Conservation (phyloP, 2,113 vertebrate species). For the Picathartes gymnocephalus region DNA sequence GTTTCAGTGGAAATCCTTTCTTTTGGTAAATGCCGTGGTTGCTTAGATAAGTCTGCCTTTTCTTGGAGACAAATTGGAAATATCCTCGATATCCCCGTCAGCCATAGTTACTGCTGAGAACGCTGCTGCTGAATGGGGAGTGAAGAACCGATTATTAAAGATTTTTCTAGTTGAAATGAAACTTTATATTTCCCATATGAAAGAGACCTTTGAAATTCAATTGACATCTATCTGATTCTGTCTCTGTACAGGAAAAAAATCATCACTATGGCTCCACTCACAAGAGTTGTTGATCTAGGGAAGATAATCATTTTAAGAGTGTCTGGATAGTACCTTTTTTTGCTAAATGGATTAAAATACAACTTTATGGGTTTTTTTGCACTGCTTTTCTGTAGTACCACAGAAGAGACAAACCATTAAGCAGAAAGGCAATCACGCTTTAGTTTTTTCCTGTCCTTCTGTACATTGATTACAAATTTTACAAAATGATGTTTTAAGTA, state of each 20-base stretch:
- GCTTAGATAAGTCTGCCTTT: neutral
- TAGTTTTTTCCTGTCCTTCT: neutral
- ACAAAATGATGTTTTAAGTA: neutral
- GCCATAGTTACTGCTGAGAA: neutral
- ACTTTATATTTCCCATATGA: neutral
- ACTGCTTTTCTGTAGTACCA: neutral
- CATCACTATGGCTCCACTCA: neutral
- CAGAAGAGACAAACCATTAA: neutral
- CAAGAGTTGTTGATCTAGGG: neutral
- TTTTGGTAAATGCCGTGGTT: neutral
- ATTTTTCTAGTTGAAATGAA: neutral
- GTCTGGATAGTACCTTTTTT: neutral
- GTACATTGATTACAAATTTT: neutral
- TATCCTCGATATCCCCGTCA: neutral
- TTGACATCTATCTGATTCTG: neutral
- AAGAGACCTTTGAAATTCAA: neutral
- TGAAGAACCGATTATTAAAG: neutral
- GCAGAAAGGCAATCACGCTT: neutral
- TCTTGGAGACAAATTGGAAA: neutral
- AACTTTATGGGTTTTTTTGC: neutral
- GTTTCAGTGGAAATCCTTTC: neutral
- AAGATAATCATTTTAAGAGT: neutral
- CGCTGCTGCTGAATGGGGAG: neutral
- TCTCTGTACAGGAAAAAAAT: neutral
- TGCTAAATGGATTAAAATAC: neutral